Percentiles rank a stretch among this genome's conserved stretches.
Conservation (phyloP, 1,140 invertebrate species). For the Formica selysi region DNA sequence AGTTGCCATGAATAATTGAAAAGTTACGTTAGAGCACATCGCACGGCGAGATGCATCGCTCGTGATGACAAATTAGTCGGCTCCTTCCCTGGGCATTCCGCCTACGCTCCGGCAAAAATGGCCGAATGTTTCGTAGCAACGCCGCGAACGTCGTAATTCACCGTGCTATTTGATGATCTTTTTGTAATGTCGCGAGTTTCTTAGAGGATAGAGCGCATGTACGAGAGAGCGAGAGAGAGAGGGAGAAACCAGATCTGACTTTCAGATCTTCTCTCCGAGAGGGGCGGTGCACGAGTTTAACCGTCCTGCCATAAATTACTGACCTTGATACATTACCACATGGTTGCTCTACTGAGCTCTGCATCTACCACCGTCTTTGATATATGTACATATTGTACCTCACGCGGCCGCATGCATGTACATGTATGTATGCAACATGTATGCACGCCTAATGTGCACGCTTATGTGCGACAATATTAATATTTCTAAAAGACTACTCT, state of each 20-base stretch:
- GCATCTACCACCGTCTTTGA: conserved; percentile 70
- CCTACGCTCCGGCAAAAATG: conserved; percentile 14
- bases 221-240: neutral
- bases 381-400: conserved; percentile 67
- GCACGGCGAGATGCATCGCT: neutral
- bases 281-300: conserved; percentile 75
- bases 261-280: conserved; percentile 79
- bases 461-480: conserved; percentile 47
- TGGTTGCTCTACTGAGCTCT: conserved; percentile 78
- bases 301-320: conserved; percentile 83
- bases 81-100: neutral
- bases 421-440: conserved; percentile 32
- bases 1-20: conserved; percentile 47
- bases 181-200: conserved; percentile 47
- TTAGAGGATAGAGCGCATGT: conserved; percentile 5
- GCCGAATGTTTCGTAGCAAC: conserved; percentile 33
- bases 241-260: conserved; percentile 78
- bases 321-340: conserved; percentile 83
- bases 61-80: conserved; percentile 48
- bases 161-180: conserved; percentile 45
- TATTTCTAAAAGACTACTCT: conserved; percentile 40
- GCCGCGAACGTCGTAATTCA: conserved; percentile 35
- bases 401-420: conserved; percentile 55
- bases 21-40: neutral
- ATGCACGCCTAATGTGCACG: conserved; percentile 37